Evolutionary conservation across 2,113 vertebrate genomes (phyloP), one percentile per base, ranked within the genome.

Genomic region (Thunnus thynnus): DNA sequence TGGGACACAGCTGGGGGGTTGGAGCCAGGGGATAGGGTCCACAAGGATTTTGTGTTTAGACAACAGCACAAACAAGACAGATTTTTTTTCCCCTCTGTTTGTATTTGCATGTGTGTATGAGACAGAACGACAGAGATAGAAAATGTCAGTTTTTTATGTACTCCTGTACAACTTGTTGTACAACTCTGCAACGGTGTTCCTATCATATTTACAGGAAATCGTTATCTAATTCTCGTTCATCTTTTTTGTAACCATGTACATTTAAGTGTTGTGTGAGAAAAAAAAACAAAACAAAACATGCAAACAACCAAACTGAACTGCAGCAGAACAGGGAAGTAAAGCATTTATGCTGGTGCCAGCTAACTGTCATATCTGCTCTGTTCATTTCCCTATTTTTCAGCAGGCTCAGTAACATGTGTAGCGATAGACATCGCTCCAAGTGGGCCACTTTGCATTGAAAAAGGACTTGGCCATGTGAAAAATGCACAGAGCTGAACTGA

Each of bases 321-420:
- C 62, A 69, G 64, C 54, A 86, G 76, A 87, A 94, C 81, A 83
- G 89, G 93, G 93, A 94, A 93, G 93, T 92, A 67, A 36, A 72
- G 12, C 12, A 36, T 69, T 25, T 44, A 11, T 32, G 51, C 44
- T 60, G 30, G 27, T 27, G 25, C 52, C 58, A 81, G 75, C 55
- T 91, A 95, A 94, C 95, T 90, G 94, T 91, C 91, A 81, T 79
- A 82, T 75, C 73, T 80, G 41, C 65, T 57, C 54, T 36, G 11
- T 84, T 91, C 65, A 93, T 94, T 95, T 94, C 90, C 93, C 90
- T 94, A 90, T 92, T 94, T 92, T 47, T 72, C 74, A 41, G 78
- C 79, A 25, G 73, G 58, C 44, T 44, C 50, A 69, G 64, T 58
- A 80, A 85, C 76, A 80, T 72, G 64, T 56, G 66, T 47, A 46